These are phyloP conservation scores for Drosophila lacicola DNA, from an alignment of 2,888 invertebrate genomes.

Conservation along the genomic window DNA sequence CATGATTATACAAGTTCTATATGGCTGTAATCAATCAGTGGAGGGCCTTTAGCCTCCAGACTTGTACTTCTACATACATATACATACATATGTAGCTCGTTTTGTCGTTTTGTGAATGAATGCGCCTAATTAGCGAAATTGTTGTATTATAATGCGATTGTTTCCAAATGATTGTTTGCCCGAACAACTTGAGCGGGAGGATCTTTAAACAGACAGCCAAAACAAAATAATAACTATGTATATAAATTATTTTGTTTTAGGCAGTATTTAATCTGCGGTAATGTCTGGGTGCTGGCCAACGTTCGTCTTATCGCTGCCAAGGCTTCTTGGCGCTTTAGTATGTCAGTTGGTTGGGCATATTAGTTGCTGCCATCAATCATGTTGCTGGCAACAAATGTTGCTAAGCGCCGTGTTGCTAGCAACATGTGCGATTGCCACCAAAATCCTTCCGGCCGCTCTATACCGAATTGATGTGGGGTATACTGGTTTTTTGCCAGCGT, in stretches of 20 bases:
- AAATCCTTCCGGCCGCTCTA: conserved; percentile 17
- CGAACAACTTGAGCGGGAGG: neutral
- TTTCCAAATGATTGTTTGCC: conserved; percentile 19
- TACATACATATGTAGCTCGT: neutral
- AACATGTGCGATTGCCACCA: conserved; percentile 8
- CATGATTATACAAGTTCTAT: neutral
- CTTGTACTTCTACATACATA: neutral
- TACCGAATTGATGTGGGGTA: too few relatives aligned
- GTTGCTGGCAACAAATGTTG: conserved; percentile 36
- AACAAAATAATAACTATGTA: neutral
- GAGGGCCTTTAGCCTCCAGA: conserved; percentile 37
- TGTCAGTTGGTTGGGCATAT: conserved; percentile 31
- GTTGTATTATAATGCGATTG: conserved; percentile 41
- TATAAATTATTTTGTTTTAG: neutral
- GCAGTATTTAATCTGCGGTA: too few relatives aligned
- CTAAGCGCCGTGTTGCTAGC: conserved; percentile 6
- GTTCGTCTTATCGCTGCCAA: conserved; percentile 28
- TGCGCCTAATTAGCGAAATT: conserved; percentile 67
- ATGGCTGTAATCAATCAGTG: conserved; percentile 34
- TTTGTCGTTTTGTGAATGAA: conserved; percentile 40
- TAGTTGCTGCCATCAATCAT: conserved; percentile 40
- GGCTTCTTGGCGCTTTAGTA: conserved; percentile 33
- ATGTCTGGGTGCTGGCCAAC: neutral
- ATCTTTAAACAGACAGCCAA: conserved; percentile 5
- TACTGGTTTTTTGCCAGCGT: too few relatives aligned